Percentiles rank a stretch among this genome's conserved stretches.
phyloP scores from a whole-genome alignment of 2,888 invertebrate genomes.

The Salpingus planirostris region DNA sequence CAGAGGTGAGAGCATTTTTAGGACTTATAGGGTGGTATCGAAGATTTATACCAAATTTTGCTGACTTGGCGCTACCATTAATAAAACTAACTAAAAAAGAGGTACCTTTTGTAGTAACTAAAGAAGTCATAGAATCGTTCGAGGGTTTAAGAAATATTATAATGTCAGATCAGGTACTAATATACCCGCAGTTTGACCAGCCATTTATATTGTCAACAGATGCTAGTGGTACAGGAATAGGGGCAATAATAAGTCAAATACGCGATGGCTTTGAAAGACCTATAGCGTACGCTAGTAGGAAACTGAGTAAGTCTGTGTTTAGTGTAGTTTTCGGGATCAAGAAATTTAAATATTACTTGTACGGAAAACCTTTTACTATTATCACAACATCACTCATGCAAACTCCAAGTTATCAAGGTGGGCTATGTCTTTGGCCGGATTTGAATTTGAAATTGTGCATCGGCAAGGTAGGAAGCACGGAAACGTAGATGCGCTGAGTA shows the following conservation, averaged over 20 bases:
- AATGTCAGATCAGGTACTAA: neutral
- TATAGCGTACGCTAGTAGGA: slow-evolving; percentile 1
- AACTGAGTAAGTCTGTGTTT: neutral
- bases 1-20: neutral
- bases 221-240: neutral
- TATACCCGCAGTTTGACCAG: neutral
- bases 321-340: neutral
- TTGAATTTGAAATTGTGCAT: neutral
- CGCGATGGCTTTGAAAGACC: neutral
- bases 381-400: neutral
- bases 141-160: neutral
- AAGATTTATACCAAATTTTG: neutral
- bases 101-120: neutral
- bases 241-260: neutral
- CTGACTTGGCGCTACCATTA: neutral
- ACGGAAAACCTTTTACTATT: neutral
- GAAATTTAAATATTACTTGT: neutral
- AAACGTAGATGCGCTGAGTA: neutral
- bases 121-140: neutral
- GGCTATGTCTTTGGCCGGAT: neutral
- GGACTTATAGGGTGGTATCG: slow-evolving; percentile 2
- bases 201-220: slow-evolving; percentile 2
- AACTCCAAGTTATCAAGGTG: neutral
- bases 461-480: neutral
- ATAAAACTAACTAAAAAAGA: neutral